phyloP scores from a whole-genome alignment of 2,888 invertebrate genomes.

The Cheilosia scutellata region DNA sequence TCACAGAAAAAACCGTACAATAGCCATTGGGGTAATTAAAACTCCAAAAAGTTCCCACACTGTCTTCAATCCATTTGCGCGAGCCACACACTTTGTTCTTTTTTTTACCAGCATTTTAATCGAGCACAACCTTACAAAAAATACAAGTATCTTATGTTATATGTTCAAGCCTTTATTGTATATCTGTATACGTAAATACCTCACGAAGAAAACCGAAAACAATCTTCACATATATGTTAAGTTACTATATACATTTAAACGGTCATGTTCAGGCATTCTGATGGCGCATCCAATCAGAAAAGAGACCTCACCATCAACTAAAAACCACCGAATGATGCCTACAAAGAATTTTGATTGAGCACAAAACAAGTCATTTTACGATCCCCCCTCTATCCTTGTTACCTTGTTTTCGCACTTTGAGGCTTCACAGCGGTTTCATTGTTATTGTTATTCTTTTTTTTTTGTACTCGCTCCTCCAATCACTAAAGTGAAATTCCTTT shows the following conservation, averaged over 20 bases:
- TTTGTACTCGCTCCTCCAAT: conserved; percentile 45
- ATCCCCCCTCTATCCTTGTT: conserved; percentile 5
- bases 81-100: neutral
- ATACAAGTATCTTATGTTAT: neutral
- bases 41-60: conserved; percentile 24
- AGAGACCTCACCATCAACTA: neutral
- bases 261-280: conserved; percentile 19
- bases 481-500: conserved; percentile 57
- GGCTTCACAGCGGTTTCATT: conserved; percentile 15
- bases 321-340: conserved; percentile 36
- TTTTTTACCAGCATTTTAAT: neutral
- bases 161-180: neutral
- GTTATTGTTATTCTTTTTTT: conserved; percentile 15
- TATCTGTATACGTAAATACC: neutral
- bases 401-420: conserved; percentile 38
- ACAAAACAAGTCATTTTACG: conserved; percentile 18
- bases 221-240: conserved; percentile 16
- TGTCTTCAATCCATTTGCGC: neutral
- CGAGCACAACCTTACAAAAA: neutral
- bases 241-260: conserved; percentile 13
- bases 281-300: conserved; percentile 56
- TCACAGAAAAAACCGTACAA: too few relatives aligned
- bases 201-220: neutral
- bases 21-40: conserved; percentile 13
- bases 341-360: conserved; percentile 32